Evolutionary conservation across 2,888 invertebrate species (phyloP).

Genomic region (Meta bourneti): DNA sequence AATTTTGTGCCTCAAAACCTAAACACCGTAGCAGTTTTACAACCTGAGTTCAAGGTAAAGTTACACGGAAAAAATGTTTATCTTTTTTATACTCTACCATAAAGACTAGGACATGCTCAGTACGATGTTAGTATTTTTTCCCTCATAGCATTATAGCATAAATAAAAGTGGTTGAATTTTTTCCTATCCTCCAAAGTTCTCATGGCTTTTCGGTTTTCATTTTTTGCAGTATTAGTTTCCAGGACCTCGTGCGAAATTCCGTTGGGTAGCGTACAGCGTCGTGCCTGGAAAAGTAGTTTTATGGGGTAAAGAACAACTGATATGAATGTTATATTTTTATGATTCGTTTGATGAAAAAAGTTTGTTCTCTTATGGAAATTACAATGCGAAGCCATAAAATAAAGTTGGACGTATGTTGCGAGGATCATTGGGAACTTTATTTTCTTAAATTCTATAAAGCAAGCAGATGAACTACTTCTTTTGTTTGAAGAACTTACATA

Average conservation of each 20-base stretch:
- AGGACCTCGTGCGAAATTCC: background rate
- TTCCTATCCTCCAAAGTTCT: background rate
- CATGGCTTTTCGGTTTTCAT: background rate
- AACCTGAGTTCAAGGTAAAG: conserved; percentile 15
- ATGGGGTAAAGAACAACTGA: background rate
- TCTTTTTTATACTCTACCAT: conserved; percentile 38
- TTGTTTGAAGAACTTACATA: too few species aligned
- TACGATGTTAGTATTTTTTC: background rate
- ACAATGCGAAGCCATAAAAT: background rate
- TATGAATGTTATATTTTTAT: background rate
- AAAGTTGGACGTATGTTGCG: too few species aligned
- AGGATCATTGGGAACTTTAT: too few species aligned
- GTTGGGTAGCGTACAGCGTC: background rate
- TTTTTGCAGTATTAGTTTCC: background rate
- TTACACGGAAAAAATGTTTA: conserved; percentile 19
- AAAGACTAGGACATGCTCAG: background rate
- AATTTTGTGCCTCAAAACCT: conserved; percentile 2
- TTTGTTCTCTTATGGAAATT: background rate
- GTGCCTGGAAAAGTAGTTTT: background rate
- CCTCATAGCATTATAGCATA: background rate
- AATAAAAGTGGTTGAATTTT: background rate
- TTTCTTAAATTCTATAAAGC: too few species aligned
- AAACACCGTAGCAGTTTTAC: conserved; percentile 37
- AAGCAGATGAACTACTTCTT: too few species aligned
- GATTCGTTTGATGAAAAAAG: background rate